Evolutionary conservation across 2,113 vertebrate genomes (phyloP).

Genomic region (Melanerpes formicivorus): DNA sequence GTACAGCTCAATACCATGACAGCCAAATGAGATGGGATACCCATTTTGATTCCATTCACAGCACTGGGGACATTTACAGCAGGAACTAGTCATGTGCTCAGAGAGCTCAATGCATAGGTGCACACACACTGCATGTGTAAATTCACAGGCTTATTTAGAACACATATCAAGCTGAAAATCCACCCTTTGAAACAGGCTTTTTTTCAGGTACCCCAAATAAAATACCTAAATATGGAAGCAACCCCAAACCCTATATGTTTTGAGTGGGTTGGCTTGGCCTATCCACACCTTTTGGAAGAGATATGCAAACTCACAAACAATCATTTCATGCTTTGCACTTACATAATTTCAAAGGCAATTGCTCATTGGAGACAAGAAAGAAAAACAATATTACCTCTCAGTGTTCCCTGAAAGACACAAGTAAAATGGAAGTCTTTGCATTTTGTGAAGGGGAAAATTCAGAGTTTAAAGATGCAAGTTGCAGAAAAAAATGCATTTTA

Average conservation of each 20-base stretch:
- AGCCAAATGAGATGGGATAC: accelerated
- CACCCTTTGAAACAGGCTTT: not conserved
- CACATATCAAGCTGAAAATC: not conserved
- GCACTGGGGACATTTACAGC: not conserved
- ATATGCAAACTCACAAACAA: not conserved
- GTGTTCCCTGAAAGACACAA: not conserved
- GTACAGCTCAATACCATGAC: not conserved
- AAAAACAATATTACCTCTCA: not conserved
- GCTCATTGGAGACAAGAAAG: not conserved
- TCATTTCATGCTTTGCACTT: not conserved
- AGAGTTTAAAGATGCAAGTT: not conserved
- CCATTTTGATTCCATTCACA: not conserved
- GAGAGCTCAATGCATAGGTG: not conserved
- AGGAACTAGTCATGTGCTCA: not conserved
- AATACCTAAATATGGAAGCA: not conserved
- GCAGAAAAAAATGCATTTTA: not conserved
- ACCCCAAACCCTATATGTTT: not conserved
- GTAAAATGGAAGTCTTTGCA: not conserved
- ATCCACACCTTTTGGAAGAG: not conserved
- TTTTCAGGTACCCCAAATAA: not conserved
- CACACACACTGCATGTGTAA: not conserved
- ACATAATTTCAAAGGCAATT: not conserved
- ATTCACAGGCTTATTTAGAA: not conserved
- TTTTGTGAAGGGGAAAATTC: not conserved
- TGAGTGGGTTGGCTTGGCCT: not conserved